phyloP scores from a whole-genome alignment of 1,140 invertebrate genomes.

The Caenorhabditis elegans region DNA sequence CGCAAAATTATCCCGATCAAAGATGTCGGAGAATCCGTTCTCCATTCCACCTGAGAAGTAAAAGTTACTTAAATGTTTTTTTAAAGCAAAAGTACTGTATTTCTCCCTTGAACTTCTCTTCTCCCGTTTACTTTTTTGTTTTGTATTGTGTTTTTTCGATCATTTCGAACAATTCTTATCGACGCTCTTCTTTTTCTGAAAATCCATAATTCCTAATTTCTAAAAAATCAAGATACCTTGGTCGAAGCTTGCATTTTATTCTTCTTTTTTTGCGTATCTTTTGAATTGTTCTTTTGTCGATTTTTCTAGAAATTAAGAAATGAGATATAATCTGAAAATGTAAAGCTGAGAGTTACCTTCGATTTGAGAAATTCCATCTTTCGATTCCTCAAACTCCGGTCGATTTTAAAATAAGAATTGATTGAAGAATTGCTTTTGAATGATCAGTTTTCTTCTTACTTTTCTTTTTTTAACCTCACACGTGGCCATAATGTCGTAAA shows the following conservation, averaged over 20 bases:
- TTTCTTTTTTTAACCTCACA: no score
- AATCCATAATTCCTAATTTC: background rate
- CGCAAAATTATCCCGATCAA: background rate
- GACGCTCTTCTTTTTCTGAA: background rate
- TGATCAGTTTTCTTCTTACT: no score
- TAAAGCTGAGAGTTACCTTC: background rate
- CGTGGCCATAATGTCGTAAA: no score
- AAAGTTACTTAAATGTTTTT: no score
- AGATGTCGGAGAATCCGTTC: no score
- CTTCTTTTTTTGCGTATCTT: background rate
- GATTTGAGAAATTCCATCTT: constrained; percentile 12
- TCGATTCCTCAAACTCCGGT: no score
- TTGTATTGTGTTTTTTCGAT: background rate
- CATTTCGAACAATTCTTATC: background rate
- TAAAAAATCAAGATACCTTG: background rate
- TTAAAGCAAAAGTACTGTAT: no score
- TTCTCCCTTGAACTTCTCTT: background rate
- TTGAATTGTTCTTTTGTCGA: background rate
- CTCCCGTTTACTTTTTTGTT: background rate
- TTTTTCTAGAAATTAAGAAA: background rate
- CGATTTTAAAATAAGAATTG: no score
- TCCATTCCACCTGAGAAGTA: no score
- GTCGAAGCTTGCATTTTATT: background rate
- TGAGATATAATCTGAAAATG: background rate
- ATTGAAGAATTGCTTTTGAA: no score